These are phyloP conservation scores for Abrostola triplasia DNA, from an alignment of 2,888 invertebrate genomes.

Conservation along the genomic window DNA sequence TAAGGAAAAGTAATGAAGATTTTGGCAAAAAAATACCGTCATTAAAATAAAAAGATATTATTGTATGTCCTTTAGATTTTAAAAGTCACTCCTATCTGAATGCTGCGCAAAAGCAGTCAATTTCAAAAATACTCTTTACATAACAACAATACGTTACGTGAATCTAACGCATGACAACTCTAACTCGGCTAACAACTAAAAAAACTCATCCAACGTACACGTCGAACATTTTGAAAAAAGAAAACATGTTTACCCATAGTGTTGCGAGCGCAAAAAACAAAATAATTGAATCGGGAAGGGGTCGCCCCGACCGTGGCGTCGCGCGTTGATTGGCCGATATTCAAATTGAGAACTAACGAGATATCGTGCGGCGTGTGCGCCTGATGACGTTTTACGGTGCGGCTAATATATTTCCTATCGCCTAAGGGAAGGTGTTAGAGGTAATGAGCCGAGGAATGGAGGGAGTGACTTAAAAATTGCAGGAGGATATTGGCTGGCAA, in stretches of 20 bases:
- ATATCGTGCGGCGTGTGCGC: slow-evolving; percentile 76
- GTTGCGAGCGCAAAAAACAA: slow-evolving; percentile 67
- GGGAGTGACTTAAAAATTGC: slow-evolving; percentile 71
- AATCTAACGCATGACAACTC: slow-evolving; percentile 23
- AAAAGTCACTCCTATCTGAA: background rate
- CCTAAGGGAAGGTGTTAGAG: slow-evolving; percentile 68
- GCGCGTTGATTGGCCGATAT: slow-evolving; percentile 86
- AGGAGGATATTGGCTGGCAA: slow-evolving; percentile 54
- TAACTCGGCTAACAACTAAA: slow-evolving; percentile 9
- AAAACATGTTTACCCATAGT: slow-evolving; percentile 59
- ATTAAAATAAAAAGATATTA: background rate
- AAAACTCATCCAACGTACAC: slow-evolving; percentile 18
- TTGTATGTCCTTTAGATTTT: background rate
- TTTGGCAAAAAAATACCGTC: too few species aligned
- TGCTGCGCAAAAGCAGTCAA: background rate
- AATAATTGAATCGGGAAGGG: slow-evolving; percentile 78
- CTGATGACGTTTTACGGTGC: slow-evolving; percentile 78
- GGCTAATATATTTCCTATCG: slow-evolving; percentile 83
- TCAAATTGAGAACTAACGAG: slow-evolving; percentile 84
- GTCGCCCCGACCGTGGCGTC: slow-evolving; percentile 71
- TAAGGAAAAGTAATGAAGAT: too few species aligned
- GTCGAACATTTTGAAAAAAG: slow-evolving; percentile 40
- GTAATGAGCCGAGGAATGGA: slow-evolving; percentile 79
- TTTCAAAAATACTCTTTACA: background rate
- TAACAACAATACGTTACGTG: slow-evolving; percentile 14